These are phyloP conservation scores for Troides helena DNA, from an alignment of 2,888 invertebrate genomes.

Conservation along the genomic window DNA sequence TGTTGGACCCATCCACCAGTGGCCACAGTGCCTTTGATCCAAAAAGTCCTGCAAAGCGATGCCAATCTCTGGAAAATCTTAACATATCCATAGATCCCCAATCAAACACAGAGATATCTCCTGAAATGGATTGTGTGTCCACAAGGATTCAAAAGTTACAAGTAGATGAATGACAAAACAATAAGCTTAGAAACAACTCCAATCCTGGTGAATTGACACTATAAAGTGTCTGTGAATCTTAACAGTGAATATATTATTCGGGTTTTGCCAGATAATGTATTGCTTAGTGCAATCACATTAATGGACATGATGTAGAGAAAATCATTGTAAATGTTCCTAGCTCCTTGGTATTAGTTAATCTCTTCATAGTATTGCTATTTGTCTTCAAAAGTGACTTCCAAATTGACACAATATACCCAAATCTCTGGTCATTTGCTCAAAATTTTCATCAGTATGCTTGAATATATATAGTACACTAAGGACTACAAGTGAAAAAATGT, in stretches of 20 bases:
- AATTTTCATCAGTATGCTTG: conserved; percentile 28
- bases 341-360: conserved; percentile 46
- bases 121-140: conserved; percentile 82
- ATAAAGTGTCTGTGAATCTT: conserved; percentile 32
- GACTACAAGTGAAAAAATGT: conserved; percentile 37
- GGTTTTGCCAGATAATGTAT: conserved; percentile 54
- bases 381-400: conserved; percentile 16
- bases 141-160: conserved; percentile 82
- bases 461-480: conserved; percentile 3
- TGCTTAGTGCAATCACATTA: conserved; percentile 63
- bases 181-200: conserved; percentile 36
- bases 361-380: conserved; percentile 11
- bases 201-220: conserved; percentile 39
- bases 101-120: conserved; percentile 57
- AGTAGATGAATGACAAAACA: conserved; percentile 77
- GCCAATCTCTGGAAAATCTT: conserved; percentile 82
- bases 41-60: conserved; percentile 75
- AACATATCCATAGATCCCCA: conserved; percentile 65
- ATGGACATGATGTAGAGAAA: conserved; percentile 48
- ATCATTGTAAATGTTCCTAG: conserved; percentile 66
- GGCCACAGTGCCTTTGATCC: conserved; percentile 52
- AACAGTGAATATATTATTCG: conserved; percentile 30
- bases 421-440: conserved; percentile 29
- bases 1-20: conserved; percentile 70
- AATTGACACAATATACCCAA: conserved; percentile 9